Base-by-base conservation (phyloP, 2,113 vertebrate species). In the Notiomystis cincta region DNA sequence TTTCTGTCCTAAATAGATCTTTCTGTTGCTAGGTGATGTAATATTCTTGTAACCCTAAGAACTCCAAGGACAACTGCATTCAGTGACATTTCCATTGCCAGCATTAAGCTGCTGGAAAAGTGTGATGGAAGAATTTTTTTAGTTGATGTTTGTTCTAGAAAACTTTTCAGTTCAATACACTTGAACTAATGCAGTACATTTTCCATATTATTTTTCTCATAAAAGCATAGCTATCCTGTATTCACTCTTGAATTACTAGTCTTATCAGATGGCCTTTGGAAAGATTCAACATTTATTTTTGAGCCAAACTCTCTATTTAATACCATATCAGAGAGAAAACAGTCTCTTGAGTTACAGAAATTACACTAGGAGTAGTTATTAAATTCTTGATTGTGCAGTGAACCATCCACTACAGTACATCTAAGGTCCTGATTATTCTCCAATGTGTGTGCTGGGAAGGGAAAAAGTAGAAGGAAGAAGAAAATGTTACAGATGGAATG, bases 11-110 rank as follows among this genome's bases (percentile, higher is more conserved):
- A 88, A 96, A 88, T 90, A 88, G 78, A 77, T 70, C 17, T 61
- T 96, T 83, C 76, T 92, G 87, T 95, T 96, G 87, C 90, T 96
- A 95, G 58, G 93, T 94, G 92, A 94, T 90, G 92, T 62, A 94
- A 95, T 94, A 92, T 67, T 54, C 35, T 71, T 86, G 62, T 64
- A 93, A 95, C 60, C 51, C 85, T 56, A 80, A 4, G 35, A 92
- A 90, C 54, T 82, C 60, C 82, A 94, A 96, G 90, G 85, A 93
- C 30, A 12, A 90, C 69, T 76, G 47, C 28, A 35, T 84, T 80
- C 71, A 67, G 37, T 58, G 61, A 82, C 71, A 94, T 95, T 96
- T 94, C 57, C 24, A 3, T 80, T 91, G 50, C 88, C 38, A 79
- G n/a, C 13, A 75, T 30, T 20, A 76, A 81, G 45, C 33, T 75